Base-by-base conservation (phyloP, 2,113 vertebrate genomes). In the Phainopepla nitens region DNA sequence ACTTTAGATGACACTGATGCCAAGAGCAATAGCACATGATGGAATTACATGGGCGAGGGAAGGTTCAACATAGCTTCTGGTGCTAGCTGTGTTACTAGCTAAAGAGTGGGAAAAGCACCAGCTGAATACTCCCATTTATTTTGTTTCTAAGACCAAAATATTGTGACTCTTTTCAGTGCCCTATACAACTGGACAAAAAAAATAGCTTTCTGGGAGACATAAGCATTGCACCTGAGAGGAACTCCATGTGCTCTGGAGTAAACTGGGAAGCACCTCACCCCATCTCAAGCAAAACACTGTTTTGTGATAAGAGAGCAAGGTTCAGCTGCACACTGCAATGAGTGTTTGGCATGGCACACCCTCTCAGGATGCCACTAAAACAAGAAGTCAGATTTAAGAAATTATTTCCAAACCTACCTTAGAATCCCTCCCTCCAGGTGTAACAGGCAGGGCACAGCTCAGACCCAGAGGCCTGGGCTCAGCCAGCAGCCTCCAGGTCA, bases 261-360 rank as follows among this genome's bases (percentile, higher is more conserved):
- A 22, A 16, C 13, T 6, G 19, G 45, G 35, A 66, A 77, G 35
- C 9, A 50, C 19, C 45, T 4, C 25, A 10, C 10, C 35, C 35
- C 22, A 58, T 45, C 11, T 56, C 54, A 77, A 62, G 7, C 36
- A 51, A 54, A 47, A 70, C 1, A 2, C 17, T 25, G 5, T 11
- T 50, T 39, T 42, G 51, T 44, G 42, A 41, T 16, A n/a, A 73
- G 41, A 68, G 49, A 64, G 24, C 15, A 35, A 69, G 33, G 42
- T 24, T 76, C 77, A 56, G 35, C 39, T 53, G 54, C 33, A 72
- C 5, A 1, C 15, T 39, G 17, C 45, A 39, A 11, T 4, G 24
- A 65, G 2, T 24, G 14, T 58, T 76, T 79, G 61, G 45, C 73
- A 75, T 0, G 0, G 33, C 0, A 1, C 10, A 31, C 6, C 31